These are phyloP conservation scores for Poliocrania exsul DNA, from an alignment of 2,797 vertebrate species.

Conservation along the genomic window DNA sequence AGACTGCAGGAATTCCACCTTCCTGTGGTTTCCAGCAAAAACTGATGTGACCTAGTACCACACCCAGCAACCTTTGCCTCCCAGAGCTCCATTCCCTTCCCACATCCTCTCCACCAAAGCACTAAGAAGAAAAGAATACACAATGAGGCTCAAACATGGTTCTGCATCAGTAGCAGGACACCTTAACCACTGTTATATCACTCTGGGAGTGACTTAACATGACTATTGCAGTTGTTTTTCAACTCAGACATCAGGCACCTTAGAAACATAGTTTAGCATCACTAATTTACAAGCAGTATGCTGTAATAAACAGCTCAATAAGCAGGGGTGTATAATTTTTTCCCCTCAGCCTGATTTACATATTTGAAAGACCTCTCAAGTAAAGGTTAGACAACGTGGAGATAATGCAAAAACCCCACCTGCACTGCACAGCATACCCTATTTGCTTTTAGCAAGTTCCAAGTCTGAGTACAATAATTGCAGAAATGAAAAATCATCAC, in stretches of 20 bases:
- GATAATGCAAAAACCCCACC: neutral
- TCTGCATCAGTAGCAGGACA: neutral
- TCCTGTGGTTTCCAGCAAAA: neutral
- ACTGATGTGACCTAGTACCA: neutral
- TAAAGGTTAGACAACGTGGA: neutral
- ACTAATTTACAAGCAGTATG: neutral
- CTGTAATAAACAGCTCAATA: conserved; percentile 13
- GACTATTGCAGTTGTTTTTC: neutral
- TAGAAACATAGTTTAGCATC: neutral
- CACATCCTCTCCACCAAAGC: neutral
- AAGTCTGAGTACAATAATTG: neutral
- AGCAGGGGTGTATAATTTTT: neutral
- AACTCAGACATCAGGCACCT: neutral
- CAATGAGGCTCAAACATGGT: neutral
- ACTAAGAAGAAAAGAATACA: neutral
- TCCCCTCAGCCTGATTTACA: neutral
- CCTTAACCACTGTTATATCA: neutral
- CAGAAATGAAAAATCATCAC: conserved; percentile 56
- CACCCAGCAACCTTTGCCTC: neutral
- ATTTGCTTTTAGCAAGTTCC: neutral
- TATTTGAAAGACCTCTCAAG: neutral
- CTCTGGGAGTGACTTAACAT: neutral
- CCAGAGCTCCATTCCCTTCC: neutral
- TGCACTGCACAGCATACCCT: neutral
- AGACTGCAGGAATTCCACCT: neutral